Base-by-base conservation (phyloP, 1,140 invertebrate species). In the Drosophila seguyi region DNA sequence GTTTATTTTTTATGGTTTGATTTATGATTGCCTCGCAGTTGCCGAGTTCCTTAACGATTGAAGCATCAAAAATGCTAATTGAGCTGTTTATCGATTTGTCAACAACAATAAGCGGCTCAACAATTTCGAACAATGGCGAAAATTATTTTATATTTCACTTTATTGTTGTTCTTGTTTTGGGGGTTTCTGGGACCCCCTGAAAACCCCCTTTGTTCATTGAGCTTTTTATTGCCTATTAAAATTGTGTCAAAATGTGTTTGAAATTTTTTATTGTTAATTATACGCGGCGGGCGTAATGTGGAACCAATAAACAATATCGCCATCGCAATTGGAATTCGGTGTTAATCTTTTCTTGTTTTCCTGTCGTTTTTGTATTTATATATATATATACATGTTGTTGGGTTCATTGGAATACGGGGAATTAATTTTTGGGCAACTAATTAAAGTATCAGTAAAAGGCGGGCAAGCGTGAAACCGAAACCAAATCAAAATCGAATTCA, bases 241-340 rank as follows among this genome's bases (percentile, higher is more conserved):
- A 88, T 90, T 88, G 84, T 88, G 84, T 88, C 84, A 88, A 90
- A 88, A 90, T 88, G 85, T 88, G 84, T 88, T 88, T 80, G 80
- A 84, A 88, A 88, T 90, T 80, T 88, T 88, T 77, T 83, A 87
- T 87, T 80, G 83, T 80, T 88, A 73, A 88, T 88, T 83, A 83
- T 76, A 56, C 50, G 67, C 59, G 66, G 36, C 69, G 71, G 75
- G 71, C 47, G 75, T 75, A 79, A 87, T 75, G 84, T 63, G 75
- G 59, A 83, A 74, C 67, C 81, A 85, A 85, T 85, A 84, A 81
- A 81, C 65, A 84, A 85, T 74, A 69, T 71, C 72, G 60, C n/a
- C 60, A 57, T 50, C 42, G 71, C 59, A 62, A 79, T 66, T 63
- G 80, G 57, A 79, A 83, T 75, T 69, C 62, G 66, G 38, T 36